Percentiles rank a stretch among this genome's conserved stretches.
Evolutionary conservation across 2,113 vertebrate genomes (phyloP).

Genomic region (Indicator indicator): DNA sequence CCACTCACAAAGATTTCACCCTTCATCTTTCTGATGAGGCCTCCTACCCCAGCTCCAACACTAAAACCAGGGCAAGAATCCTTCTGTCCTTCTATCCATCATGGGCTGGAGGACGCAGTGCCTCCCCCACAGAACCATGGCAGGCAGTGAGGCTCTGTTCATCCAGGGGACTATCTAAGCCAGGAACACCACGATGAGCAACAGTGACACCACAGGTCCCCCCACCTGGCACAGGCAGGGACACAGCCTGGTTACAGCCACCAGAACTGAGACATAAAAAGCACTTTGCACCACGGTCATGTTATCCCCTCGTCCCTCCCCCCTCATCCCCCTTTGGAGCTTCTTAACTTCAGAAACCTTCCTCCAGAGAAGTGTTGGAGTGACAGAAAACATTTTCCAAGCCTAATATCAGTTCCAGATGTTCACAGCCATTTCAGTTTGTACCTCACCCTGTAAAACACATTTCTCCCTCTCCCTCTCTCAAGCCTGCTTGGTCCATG

Average conservation of each 20-base stretch:
- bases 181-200: accelerated
- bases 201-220: neutral
- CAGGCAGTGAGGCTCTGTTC: neutral
- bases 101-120: neutral
- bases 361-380: constrained; percentile 65
- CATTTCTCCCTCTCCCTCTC: constrained; percentile 56
- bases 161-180: neutral
- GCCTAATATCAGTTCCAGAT: constrained; percentile 81
- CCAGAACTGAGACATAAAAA: constrained; percentile 19
- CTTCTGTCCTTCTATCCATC: neutral
- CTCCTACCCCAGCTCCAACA: neutral
- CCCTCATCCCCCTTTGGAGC: constrained; percentile 43
- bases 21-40: neutral
- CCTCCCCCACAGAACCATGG: neutral
- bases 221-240: neutral
- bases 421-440: constrained; percentile 75
- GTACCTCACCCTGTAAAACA: constrained; percentile 79
- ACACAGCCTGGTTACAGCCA: accelerated
- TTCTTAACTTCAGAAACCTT: constrained; percentile 69
- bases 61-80: neutral
- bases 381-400: constrained; percentile 78
- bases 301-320: neutral
- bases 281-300: neutral
- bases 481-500: constrained; percentile 60
- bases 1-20: neutral